A percentile compares a stretch with the other conserved stretches of the same genome.
These are phyloP conservation scores for Chiroxiphia lanceolata DNA, from an alignment of 2,797 vertebrate species.

Conservation along the genomic window DNA sequence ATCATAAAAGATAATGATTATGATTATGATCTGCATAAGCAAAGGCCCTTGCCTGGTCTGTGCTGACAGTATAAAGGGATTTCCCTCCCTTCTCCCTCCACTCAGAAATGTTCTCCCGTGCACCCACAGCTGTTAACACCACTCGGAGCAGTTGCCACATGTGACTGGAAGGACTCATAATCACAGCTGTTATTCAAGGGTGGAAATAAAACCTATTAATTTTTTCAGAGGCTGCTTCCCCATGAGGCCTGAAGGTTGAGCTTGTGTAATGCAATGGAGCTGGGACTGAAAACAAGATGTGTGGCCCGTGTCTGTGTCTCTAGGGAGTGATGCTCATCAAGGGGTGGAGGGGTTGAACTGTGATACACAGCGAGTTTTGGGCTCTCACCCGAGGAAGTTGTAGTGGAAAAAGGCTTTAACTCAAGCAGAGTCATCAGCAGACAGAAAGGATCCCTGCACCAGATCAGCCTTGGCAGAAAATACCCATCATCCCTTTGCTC, in stretches of 20 bases:
- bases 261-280: fast-evolving
- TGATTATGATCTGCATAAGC: conserved; percentile 63
- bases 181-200: not conserved
- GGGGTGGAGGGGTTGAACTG: not conserved
- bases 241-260: fast-evolving
- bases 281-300: not conserved
- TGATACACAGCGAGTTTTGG: not conserved
- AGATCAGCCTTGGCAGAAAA: not conserved
- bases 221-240: not conserved
- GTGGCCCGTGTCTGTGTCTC: not conserved
- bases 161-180: not conserved
- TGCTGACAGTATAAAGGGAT: conserved; percentile 17
- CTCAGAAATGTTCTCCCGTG: not conserved
- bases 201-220: not conserved
- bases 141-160: not conserved
- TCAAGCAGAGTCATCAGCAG: not conserved
- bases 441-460: not conserved
- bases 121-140: not conserved
- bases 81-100: not conserved
- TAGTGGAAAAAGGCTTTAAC: not conserved
- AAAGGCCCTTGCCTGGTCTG: conserved; percentile 38
- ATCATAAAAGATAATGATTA: conserved; percentile 65
- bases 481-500: not conserved
- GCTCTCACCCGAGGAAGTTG: not conserved
- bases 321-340: not conserved